Evolutionary conservation across 2,113 vertebrate species (phyloP), one percentile per base, ranked within the genome.

Genomic region (Macquaria australasica): DNA sequence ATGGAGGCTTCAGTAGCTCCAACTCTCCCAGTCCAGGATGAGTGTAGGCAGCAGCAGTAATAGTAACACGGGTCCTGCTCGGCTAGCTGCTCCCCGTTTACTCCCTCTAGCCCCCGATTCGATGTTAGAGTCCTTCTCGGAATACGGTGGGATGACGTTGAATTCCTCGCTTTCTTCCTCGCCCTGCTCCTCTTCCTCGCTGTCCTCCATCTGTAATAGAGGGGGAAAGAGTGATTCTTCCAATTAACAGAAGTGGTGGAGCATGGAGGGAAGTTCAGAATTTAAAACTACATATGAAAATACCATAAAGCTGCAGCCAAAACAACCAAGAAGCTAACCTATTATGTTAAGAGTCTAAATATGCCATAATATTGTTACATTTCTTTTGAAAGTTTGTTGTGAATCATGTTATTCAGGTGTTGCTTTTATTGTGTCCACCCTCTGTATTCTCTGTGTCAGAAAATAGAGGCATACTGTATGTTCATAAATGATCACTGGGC

Each of bases 81-180:
- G 87, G 77, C 69, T 51, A 5, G 91, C 86, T 21, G 89, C 84
- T 77, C 88, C 93, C 8, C 63, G 84, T 70, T 87, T 92, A 66
- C 91, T 92, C 55, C 92, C 94, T 50, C 82, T 79, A 9, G 93
- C 79, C 69, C 88, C 82, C 0, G 93, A 93, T 31, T 93, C 92
- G 21, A 79, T 83, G 72, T 87, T 87, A 12, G 93, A 90, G 86
- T 95, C 94, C 87, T 94, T 95, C 59, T 94, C 94, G 1, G 92
- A 94, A 75, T 93, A 95, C 0, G 93, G 92, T 0, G 93, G 93
- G 55, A 95, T 95, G 41, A 95, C 75, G 50, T 94, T 93, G 82
- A 94, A 95, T 73, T 94, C 82, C 20, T 92, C 80, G 12, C 77
- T 92, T 23, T 75, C 81, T 18, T 90, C 87, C 75, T 91, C 88